Evolutionary conservation across 30 jellyfish, hydroid and myxozoan genomes (phyloP).

Genomic region (Aurelia aurita): DNA sequence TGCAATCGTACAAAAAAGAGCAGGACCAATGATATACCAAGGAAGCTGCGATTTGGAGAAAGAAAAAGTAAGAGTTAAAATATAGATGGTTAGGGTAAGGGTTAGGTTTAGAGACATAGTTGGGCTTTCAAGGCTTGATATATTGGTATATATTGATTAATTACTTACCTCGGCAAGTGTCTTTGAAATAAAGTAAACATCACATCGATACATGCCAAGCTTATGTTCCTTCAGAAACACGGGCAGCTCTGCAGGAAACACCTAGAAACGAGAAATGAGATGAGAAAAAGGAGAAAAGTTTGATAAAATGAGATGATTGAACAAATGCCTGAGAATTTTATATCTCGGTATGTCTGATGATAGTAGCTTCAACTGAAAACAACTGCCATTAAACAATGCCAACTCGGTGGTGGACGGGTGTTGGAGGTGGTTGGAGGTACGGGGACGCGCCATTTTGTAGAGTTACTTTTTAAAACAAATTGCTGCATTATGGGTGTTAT

Average conservation of each 20-base stretch:
- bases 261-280: conserved; percentile 38
- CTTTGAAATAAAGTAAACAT: conserved; percentile 74
- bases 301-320: too few relatives aligned
- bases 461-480: too few relatives aligned
- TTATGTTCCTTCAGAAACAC: conserved; percentile 93
- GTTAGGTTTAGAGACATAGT: background rate
- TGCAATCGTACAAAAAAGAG: conserved; percentile 65
- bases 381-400: too few relatives aligned
- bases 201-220: conserved; percentile 94
- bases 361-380: too few relatives aligned
- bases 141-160: background rate
- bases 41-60: conserved; percentile 70
- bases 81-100: background rate
- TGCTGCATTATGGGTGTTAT: too few relatives aligned
- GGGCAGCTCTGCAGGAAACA: conserved; percentile 98
- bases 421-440: too few relatives aligned
- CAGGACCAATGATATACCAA: conserved; percentile 85
- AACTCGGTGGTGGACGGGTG: too few relatives aligned
- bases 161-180: conserved; percentile 91
- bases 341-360: too few relatives aligned
- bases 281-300: too few relatives aligned
- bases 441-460: too few relatives aligned
- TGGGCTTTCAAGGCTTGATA: background rate
- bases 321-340: too few relatives aligned
- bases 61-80: background rate